Evolutionary conservation across 1,140 invertebrate species (phyloP), one percentile per base, ranked within the genome.

Genomic region (Dreissena rostriformis): DNA sequence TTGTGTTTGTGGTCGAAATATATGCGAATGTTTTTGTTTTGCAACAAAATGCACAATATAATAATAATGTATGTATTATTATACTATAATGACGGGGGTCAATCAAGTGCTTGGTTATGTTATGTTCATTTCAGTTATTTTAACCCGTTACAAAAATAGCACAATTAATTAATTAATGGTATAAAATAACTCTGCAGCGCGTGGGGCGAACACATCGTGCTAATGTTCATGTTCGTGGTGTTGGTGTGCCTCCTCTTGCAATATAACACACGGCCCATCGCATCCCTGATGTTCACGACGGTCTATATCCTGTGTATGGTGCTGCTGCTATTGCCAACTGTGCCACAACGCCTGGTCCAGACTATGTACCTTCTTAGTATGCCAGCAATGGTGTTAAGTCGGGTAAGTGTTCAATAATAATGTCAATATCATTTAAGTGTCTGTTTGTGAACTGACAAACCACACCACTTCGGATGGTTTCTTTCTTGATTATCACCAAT

Each of bases 201-300:
- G 0, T 88, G 87, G 87, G 87, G 87, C 52, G 87, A 88, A 71
- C 84, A 88, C 66, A 24, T 88, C 10, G 84, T 87, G 39, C 61
- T 88, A 15, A 88, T 88, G 87, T 81, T 84, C 10, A 82, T 87
- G 78, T 87, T 84, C 39, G 84, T 88, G 39, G 77, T 88, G 0
- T 53, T 88, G 65, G 81, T 88, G 7, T 85, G 86, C n/a, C 63
- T 88, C n/a, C 29, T 88, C 17, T 76, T 88, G 1, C 53, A 82
- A 26, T 88, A 88, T 82, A 84, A 82, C 78, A 68, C 86, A 14
- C 72, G 84, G 53, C 77, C 85, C n/a, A 76, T 84, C 14, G 68
- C 78, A 22, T 85, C 87, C 26, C 73, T 88, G 2, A 52, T 66
- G 19, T 88, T 88, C 39, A 83, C 87, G 72, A 17, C 84, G 2